phyloP scores from a whole-genome alignment of 2,797 vertebrate species.

The Phyllotis vaccarum region DNA sequence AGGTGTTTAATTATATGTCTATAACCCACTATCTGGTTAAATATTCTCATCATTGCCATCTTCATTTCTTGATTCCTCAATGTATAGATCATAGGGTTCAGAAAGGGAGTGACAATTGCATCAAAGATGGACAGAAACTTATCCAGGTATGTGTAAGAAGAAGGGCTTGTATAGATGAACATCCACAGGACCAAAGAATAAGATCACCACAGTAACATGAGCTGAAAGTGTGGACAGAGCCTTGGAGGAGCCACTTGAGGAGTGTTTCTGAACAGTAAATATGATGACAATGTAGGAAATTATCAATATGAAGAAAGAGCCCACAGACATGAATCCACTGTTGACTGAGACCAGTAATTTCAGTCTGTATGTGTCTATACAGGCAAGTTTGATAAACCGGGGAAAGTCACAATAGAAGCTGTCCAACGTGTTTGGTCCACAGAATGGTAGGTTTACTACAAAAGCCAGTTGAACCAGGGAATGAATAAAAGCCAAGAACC shows the following conservation, averaged over 20 bases:
- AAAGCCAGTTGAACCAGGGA: constrained; percentile 55
- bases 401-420: constrained; percentile 77
- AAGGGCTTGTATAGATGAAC: constrained; percentile 68
- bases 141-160: background rate
- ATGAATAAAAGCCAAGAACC: background rate
- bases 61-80: constrained; percentile 75
- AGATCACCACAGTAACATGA: constrained; percentile 62
- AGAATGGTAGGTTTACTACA: constrained; percentile 65
- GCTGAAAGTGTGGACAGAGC: constrained; percentile 70
- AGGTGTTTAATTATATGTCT: background rate
- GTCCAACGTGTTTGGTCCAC: constrained; percentile 65
- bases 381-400: constrained; percentile 69
- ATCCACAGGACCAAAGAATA: constrained; percentile 60
- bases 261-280: constrained; percentile 55
- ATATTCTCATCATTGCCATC: background rate
- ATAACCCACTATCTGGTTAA: background rate
- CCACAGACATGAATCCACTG: constrained; percentile 9
- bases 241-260: constrained; percentile 43
- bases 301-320: background rate
- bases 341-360: background rate
- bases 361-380: constrained; percentile 42
- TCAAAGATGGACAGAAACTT: constrained; percentile 74
- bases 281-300: constrained; percentile 64
- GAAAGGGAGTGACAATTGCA: constrained; percentile 66
- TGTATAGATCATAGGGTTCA: constrained; percentile 74